Base-by-base conservation (phyloP, 2,888 invertebrate species). In the Phaedon cochleariae region DNA sequence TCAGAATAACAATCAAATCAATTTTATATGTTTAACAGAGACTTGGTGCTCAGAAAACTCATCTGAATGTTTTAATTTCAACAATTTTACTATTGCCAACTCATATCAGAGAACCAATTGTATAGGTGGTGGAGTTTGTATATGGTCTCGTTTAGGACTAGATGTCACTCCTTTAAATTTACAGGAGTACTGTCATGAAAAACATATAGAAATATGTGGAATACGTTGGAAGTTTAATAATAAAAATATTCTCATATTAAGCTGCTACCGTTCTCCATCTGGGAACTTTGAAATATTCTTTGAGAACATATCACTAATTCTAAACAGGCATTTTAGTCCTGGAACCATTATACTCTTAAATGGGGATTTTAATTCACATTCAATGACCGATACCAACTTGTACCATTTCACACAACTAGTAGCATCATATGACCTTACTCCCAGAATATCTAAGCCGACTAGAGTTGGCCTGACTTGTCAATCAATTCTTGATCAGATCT, bases 1-100 rank as follows among this genome's bases (percentile, higher is more conserved):
- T 37, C 1, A 37, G 2, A n/a, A n/a, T n/a, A 34, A 53, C n/a
- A 3, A 41, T 41, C 31, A 31, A 31, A 6, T 31, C 17, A 17
- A 29, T 31, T 54, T 54, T 37, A 54, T 54, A 18, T 54, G 53
- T 54, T 37, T 54, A 21, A 54, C 37, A 54, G 54, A 54, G 37
- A 54, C 37, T n/a, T 54, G 54, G 54, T 54, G 37, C n/a, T 53
- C 53, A 20, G 53, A 31, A 31, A 53, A 9, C 18, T 31, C 53
- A 9, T 20, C 20, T 20, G 37, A 54, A 2, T 54, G n/a, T 54
- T 54, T 37, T n/a, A 37, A 37, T 37, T 37, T 54, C 6, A 10
- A 37, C 1, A n/a, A 54, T 54, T 37, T 54, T 20, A 37, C 54
- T 54, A 20, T 54, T 7, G 21, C 37, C 1, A 53, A 31, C 53